Conservation (phyloP, 2,888 invertebrate genomes). For the Tricholauxania praeusta region DNA sequence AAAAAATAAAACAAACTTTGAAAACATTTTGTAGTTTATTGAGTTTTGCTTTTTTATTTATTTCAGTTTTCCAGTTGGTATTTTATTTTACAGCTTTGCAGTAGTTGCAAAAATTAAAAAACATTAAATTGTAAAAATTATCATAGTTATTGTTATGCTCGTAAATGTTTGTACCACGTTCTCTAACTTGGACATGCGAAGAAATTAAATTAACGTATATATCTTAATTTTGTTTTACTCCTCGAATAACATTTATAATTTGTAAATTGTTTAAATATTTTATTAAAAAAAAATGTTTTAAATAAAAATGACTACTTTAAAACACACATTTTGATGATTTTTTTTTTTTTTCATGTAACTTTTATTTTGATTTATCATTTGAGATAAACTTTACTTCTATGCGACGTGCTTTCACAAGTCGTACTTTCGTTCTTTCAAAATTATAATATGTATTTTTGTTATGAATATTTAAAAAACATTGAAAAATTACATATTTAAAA, state of each 20-base stretch:
- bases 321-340: too few species aligned
- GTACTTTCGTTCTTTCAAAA: too few species aligned
- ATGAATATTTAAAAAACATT: constrained; percentile 31
- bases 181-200: neutral
- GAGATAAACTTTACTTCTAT: neutral
- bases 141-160: neutral
- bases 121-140: neutral
- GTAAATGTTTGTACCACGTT: neutral
- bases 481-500: constrained; percentile 19
- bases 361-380: too few species aligned
- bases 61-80: constrained; percentile 15
- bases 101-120: neutral
- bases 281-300: too few species aligned
- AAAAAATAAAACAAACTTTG: too few species aligned
- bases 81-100: constrained; percentile 12
- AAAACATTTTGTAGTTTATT: constrained; percentile 16
- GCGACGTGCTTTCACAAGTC: neutral
- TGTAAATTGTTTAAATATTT: too few species aligned
- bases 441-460: neutral
- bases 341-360: too few species aligned
- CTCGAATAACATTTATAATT: too few species aligned
- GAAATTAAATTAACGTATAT: neutral
- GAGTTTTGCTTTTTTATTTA: constrained; percentile 7
- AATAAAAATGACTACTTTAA: too few species aligned
- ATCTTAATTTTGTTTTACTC: neutral